Evolutionary conservation across 92 coral and sea anemone genomes (phyloP).

Genomic region (Epizoanthus scotinus): DNA sequence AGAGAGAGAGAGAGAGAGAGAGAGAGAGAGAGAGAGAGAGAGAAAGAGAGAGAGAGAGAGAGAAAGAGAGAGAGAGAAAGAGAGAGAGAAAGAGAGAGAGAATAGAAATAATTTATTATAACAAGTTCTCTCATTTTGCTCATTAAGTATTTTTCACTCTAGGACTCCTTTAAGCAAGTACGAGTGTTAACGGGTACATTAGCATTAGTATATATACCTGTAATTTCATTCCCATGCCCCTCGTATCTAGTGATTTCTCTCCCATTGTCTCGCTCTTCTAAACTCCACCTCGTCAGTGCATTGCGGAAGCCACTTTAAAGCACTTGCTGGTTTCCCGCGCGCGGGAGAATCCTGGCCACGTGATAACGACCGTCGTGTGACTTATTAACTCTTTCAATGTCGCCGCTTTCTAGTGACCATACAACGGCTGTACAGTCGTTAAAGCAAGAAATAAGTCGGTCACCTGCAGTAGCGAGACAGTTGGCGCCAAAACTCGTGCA

Average conservation of each 20-base stretch:
- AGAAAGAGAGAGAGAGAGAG: too few relatives aligned
- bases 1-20: too few relatives aligned
- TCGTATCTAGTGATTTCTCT: not conserved
- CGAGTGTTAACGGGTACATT: not conserved
- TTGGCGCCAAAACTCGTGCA: slow-evolving; percentile 52
- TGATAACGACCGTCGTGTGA: slow-evolving; percentile 54
- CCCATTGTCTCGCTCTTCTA: not conserved
- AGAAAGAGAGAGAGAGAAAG: too few relatives aligned
- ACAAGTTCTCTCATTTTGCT: too few relatives aligned
- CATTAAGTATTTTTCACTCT: too few relatives aligned
- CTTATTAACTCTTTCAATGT: slow-evolving; percentile 16
- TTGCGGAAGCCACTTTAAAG: slow-evolving; percentile 52
- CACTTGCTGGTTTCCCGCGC: slow-evolving; percentile 16
- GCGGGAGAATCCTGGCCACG: slow-evolving; percentile 46
- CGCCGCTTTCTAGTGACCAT: slow-evolving; percentile 46
- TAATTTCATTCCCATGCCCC: slow-evolving; percentile 5
- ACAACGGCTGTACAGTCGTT: slow-evolving; percentile 44
- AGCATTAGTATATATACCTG: not conserved
- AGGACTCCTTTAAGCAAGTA: not conserved
- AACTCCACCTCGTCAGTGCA: slow-evolving; percentile 48
- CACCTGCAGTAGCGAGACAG: slow-evolving; percentile 31
- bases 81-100: too few relatives aligned
- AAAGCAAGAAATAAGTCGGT: slow-evolving; percentile 49
- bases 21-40: too few relatives aligned
- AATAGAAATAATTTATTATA: too few relatives aligned